Conservation (phyloP, 2,113 vertebrate genomes). For the Willisornis vidua region DNA sequence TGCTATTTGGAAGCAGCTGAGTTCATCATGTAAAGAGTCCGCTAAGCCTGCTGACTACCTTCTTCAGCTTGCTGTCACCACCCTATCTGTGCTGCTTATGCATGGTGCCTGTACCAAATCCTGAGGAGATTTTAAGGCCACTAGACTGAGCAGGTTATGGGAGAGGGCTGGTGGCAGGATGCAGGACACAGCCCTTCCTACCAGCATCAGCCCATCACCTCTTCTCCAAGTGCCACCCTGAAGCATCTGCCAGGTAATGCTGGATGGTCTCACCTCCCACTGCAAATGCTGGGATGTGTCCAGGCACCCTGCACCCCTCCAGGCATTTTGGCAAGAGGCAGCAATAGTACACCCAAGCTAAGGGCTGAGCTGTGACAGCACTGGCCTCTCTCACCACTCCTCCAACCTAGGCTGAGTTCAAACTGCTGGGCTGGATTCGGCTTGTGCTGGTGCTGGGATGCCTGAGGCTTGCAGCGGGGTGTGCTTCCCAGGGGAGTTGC, state of each 20-base stretch:
- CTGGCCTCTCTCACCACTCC: not conserved
- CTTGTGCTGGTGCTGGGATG: not conserved
- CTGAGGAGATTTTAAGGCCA: not conserved
- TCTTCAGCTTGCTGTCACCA: not conserved
- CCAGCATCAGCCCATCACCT: accelerated
- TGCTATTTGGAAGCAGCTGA: not conserved
- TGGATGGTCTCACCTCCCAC: not conserved
- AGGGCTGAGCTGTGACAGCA: accelerated
- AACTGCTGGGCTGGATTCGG: not conserved
- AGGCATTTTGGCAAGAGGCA: not conserved
- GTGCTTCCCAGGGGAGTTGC: slow-evolving; percentile 10
- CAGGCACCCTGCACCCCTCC: not conserved
- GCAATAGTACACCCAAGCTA: accelerated
- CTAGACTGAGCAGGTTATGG: not conserved
- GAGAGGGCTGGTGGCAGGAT: not conserved
- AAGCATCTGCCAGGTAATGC: not conserved
- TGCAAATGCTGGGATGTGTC: accelerated
- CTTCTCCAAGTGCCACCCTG: not conserved
- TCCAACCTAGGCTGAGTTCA: not conserved
- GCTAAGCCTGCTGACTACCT: not conserved
- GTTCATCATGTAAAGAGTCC: not conserved
- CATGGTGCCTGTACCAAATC: accelerated
- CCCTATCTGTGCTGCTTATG: accelerated
- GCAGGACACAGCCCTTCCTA: not conserved
- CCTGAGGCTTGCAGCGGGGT: not conserved